Base-by-base conservation (phyloP, 2,888 invertebrate species). In the Drosophila picticornis region DNA sequence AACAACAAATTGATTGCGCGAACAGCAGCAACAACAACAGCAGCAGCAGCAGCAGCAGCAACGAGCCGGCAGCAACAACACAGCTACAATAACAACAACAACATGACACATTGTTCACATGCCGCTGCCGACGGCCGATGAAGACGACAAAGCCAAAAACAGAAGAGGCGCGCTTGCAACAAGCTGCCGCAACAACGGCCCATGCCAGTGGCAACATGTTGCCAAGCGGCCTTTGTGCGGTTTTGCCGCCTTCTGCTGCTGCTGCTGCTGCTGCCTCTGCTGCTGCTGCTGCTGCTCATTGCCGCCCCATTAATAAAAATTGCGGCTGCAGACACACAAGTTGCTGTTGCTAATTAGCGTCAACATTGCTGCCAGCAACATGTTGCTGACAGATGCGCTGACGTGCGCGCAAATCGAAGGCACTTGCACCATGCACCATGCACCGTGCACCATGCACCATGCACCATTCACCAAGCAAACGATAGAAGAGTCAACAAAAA, bases 261-360 rank as follows among this genome's bases (percentile, higher is more conserved):
- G 71, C 40, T 36, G 55, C 31, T 25, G 43, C 72, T 70, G 32
- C 27, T 36, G 55, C 31, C n/a, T 38, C 72, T 70, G 32, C 27
- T 31, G 43, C 43, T 36, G 31, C 51, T 38, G 71, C 48, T 38
- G 55, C 34, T 25, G 51, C 72, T 71, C 75, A 79, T 79, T 73
- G 75, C 76, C 83, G 79, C 83, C 74, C 83, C 79, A 83, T 83
- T 81, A 83, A 83, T 79, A 81, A 83, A 83, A 80, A 80, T 67
- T 77, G 77, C 64, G 40, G 51, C 55, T 32, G n/a, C 29, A 72
- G 65, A 67, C 67, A 68, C 78, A 72, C 78, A 78, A 56, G 77
- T 75, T 72, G 75, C 56, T 63, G 75, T 81, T 85, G 88, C 91
- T 91, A 91, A 91, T 91, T 91, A 91, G 88, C 87, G 91, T 91